A percentile compares a stretch with the other conserved stretches of the same genome.
These are phyloP conservation scores for Hafferia zeledoni DNA, from an alignment of 2,797 vertebrate genomes.

Conservation along the genomic window DNA sequence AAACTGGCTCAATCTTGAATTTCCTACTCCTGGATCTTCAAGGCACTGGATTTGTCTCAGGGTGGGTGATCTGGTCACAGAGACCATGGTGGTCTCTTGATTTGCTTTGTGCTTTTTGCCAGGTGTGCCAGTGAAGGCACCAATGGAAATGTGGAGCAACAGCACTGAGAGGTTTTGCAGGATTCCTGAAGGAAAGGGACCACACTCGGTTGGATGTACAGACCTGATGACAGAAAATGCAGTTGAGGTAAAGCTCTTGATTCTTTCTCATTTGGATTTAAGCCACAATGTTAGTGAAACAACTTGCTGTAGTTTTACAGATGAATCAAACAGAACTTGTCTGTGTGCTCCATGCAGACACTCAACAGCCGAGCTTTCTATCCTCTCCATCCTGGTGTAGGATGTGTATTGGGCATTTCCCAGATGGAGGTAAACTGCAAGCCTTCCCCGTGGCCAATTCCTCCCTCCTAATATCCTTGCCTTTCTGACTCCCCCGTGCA, in stretches of 20 bases:
- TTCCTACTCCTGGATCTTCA: background rate
- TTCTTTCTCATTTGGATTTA: background rate
- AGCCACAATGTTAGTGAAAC: background rate
- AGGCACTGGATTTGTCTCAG: rapidly evolving
- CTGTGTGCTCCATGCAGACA: background rate
- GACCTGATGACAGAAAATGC: constrained; percentile 91
- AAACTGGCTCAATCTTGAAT: background rate
- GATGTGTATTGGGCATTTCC: background rate
- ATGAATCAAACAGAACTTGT: background rate
- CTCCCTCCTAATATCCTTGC: background rate
- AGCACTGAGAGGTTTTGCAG: constrained; percentile 70
- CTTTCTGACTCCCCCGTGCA: background rate
- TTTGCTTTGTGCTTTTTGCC: background rate
- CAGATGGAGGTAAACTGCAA: background rate
- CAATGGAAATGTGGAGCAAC: constrained; percentile 75
- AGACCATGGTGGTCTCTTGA: background rate
- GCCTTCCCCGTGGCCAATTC: background rate
- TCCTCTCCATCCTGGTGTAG: background rate
- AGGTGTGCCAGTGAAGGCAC: constrained; percentile 24
- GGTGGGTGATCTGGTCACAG: background rate
- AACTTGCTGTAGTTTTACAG: background rate
- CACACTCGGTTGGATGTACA: constrained; percentile 87
- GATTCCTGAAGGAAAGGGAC: constrained; percentile 89
- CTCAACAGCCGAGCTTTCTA: background rate
- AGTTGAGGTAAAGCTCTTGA: constrained; percentile 72